Conservation (phyloP, 2,113 vertebrate species). For the Lampris megalopsis region DNA sequence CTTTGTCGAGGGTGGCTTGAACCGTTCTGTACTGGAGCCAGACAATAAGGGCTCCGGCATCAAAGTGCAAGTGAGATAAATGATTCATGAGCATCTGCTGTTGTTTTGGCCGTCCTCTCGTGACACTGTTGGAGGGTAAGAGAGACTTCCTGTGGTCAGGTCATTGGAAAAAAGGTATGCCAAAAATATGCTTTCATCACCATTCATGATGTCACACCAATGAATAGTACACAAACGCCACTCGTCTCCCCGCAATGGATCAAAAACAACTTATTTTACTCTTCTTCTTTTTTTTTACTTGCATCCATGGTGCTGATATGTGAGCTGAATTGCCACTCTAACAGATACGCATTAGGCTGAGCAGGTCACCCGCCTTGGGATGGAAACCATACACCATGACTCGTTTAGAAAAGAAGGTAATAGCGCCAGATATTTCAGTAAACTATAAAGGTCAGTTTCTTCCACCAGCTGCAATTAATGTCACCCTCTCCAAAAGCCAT, state of each 20-base stretch:
- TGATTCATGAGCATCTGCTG: slow-evolving; percentile 71
- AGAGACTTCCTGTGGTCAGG: slow-evolving; percentile 40
- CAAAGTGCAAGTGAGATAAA: slow-evolving; percentile 78
- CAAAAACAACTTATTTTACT: no score
- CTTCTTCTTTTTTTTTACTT: no score
- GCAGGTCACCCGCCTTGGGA: slow-evolving; percentile 18
- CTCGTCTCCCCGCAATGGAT: no score
- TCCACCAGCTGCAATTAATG: slow-evolving; percentile 36
- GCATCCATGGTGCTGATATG: no score
- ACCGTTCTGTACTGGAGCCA: slow-evolving; percentile 65
- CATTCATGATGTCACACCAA: slow-evolving; percentile 22
- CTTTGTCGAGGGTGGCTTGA: slow-evolving; percentile 55
- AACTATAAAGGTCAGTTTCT: slow-evolving; percentile 53
- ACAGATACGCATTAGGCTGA: background rate
- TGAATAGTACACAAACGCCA: background rate
- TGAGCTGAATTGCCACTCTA: no score
- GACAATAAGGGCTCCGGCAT: slow-evolving; percentile 71
- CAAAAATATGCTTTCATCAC: slow-evolving; percentile 13
- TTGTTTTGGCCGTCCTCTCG: slow-evolving; percentile 50
- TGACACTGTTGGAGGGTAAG: slow-evolving; percentile 44
- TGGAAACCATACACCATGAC: slow-evolving; percentile 38
- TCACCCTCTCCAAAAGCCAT: slow-evolving; percentile 26
- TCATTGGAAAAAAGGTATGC: slow-evolving; percentile 19
- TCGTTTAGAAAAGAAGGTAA: slow-evolving; percentile 29
- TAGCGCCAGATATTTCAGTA: slow-evolving; percentile 24